Evolutionary conservation across 2,113 vertebrate genomes (phyloP), one percentile per base, ranked within the genome.

Genomic region (Chaenocephalus aceratus): DNA sequence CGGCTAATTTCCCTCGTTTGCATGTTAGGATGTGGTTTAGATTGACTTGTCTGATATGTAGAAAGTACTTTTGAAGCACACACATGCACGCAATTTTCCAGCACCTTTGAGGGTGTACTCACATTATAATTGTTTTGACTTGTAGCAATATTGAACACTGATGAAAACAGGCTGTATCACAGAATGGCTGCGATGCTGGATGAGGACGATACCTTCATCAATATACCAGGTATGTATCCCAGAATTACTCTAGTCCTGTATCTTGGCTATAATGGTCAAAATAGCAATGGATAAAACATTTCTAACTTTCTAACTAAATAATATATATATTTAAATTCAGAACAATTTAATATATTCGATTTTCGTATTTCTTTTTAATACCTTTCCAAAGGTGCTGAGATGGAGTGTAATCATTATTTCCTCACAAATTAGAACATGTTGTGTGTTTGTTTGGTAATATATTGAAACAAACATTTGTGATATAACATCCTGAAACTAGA

Each of bases 151-250:
- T 2, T 92, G 34, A 86, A 89, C 71, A 79, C 82, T 65, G 95
- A 95, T 82, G 95, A 95, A 77, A 85, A 79, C 81, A 88, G 91
- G 53, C 79, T 96, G 18, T 96, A 92, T 83, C 61, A 90, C 60
- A 92, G 86, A 78, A 88, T 96, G 89, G 87, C 95, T 10, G 90
- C 91, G 0, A 74, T 96, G 77, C 85, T 97, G 82, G 92, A 95
- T 44, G 94, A 96, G 75, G 94, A 94, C 6, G 91, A 89, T 2
- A 85, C 72, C 53, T 77, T 70, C 72, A 70, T 92, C 60, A 90
- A 96, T 21, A 84, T 95, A 62, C 94, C 95, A 92, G 95, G 96
- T 97, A 96, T 88, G 91, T 82, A 56, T 65, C 11, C 1, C 0
- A 0, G 2, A 41, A 53, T 53, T 34, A 53, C 0, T 44, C 1